A percentile compares a stretch with the other conserved stretches of the same genome.
phyloP scores from a whole-genome alignment of 1,140 invertebrate species.

The Ostrea denselamellosa region DNA sequence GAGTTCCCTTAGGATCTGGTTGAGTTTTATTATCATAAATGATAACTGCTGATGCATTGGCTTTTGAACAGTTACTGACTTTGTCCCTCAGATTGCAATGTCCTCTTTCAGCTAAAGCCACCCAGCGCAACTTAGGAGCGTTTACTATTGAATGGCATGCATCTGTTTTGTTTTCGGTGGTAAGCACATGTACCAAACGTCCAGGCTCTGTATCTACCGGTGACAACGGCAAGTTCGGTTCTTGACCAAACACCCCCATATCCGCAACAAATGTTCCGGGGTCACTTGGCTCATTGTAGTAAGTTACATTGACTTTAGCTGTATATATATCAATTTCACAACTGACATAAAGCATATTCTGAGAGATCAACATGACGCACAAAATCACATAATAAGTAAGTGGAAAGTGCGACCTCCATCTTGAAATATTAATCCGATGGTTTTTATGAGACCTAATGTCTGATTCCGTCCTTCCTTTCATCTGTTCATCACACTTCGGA shows the following conservation, averaged over 20 bases:
- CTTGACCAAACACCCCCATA: slow-evolving; percentile 12
- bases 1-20: not conserved
- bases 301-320: slow-evolving; percentile 37
- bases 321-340: not conserved
- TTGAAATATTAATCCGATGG: slow-evolving; percentile 28
- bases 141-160: not conserved
- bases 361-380: not conserved
- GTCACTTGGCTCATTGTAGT: not conserved
- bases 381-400: slow-evolving; percentile 24
- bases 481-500: not conserved
- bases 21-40: not conserved
- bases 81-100: not conserved
- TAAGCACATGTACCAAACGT: slow-evolving; percentile 26
- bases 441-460: not conserved
- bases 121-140: not conserved
- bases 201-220: not conserved
- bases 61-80: not conserved
- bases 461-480: not conserved
- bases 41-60: slow-evolving; percentile 39
- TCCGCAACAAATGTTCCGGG: not conserved
- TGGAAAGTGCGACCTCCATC: slow-evolving; percentile 42
- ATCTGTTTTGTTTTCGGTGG: slow-evolving; percentile 33
- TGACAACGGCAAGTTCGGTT: not conserved
- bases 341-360: not conserved
- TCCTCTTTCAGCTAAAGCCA: not conserved